Percentiles rank a stretch among this genome's conserved stretches.
phyloP scores from a whole-genome alignment of 2,113 vertebrate genomes.

The Scartelaos histophorus region DNA sequence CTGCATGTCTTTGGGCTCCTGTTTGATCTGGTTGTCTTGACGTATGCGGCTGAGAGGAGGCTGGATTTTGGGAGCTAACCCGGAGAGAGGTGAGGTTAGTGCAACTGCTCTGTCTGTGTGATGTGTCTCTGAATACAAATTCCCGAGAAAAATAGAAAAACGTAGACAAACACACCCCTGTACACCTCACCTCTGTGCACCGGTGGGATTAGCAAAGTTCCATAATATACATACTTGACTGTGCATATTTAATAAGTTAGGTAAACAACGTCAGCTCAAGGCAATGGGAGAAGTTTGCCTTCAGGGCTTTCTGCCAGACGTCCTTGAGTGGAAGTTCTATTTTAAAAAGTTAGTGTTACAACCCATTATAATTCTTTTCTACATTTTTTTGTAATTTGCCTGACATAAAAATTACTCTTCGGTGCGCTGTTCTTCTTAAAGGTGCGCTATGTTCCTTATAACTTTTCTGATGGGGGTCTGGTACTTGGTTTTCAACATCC shows the following conservation, averaged over 20 bases:
- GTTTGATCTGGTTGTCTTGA: conserved; percentile 65
- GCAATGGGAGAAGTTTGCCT: conserved; percentile 9
- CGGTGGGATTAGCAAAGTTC: background rate
- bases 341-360: background rate
- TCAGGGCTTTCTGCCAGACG: conserved; percentile 3
- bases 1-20: conserved; percentile 51
- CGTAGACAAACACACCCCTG: conserved; percentile 5
- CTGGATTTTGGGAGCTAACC: conserved; percentile 37
- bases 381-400: no score
- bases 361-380: background rate
- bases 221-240: background rate
- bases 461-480: no score
- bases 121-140: conserved; percentile 31
- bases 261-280: background rate
- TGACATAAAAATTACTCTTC: background rate
- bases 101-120: conserved; percentile 18
- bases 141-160: background rate
- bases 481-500: no score
- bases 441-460: no score
- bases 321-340: conserved; percentile 4
- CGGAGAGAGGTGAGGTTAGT: conserved; percentile 30
- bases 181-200: conserved; percentile 7
- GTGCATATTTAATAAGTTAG: conserved; percentile 2
- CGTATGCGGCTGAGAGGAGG: conserved; percentile 33
- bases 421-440: background rate